Evolutionary conservation across 2,888 invertebrate species (phyloP), one percentile per base, ranked within the genome.

Genomic region (Elysia crispata): DNA sequence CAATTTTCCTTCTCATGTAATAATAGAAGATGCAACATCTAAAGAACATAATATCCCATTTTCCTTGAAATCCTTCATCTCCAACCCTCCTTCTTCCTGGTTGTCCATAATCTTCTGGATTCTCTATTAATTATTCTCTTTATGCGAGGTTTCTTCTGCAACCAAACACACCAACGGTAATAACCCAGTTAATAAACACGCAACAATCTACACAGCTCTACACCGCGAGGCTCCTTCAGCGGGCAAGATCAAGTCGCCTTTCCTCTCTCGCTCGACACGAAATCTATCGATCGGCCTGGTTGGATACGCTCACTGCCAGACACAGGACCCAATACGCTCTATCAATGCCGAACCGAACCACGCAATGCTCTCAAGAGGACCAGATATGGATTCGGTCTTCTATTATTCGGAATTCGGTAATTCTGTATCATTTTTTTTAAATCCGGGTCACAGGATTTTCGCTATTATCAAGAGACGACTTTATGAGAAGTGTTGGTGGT

Each of bases 171-270:
- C 66, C 28, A 3, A 6, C 41, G 23, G 64, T 64, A 64, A 15
- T 30, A 64, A 64, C 28, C 64, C 25, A 64, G 64, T 28, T 64
- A 30, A 28, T 23, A 64, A 64, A 64, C 64, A 64, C 13, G 41
- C 41, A 41, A 41, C 25, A 66, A 28, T 30, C 66, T 41, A 3
- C 1, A 69, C 30, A 28, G 5, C 25, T 41, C 11, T 13, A 1
- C 23, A 6, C 25, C 6, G n/a, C 20, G 33, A 15, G 41, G 49
- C n/a, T 49, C 15, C 1, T 3, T 20, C 23, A 23, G n/a, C 23
- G 11, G 49, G 25, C 41, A n/a, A 1, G 23, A 15, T 13, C 23
- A 33, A 23, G 13, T 18, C 23, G 70, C 49, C 41, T n/a, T 3
- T 8, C 23, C 70, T 30, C n/a, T 41, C 41, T 6, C n/a, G 6